phyloP scores from a whole-genome alignment of 2,888 invertebrate genomes.

The Pachliopta kotzebuea region DNA sequence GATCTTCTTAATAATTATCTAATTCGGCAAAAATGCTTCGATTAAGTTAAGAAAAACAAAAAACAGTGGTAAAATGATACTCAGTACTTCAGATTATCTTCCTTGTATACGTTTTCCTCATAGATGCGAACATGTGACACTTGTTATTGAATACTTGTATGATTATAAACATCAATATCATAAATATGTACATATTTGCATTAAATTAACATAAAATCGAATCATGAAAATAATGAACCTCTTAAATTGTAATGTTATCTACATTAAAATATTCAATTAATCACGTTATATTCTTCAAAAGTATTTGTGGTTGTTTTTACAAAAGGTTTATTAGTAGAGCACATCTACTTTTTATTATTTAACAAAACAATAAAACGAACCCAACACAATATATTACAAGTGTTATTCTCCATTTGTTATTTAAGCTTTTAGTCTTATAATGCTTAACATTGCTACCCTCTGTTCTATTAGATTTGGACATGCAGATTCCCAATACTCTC shows the following conservation, averaged over 20 bases:
- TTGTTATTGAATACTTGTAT: constrained; percentile 12
- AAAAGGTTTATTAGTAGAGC: too few relatives aligned
- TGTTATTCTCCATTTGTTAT: too few relatives aligned
- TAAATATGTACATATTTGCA: background rate
- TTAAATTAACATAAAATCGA: background rate
- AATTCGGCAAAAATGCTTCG: background rate
- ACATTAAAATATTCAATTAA: too few relatives aligned
- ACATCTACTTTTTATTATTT: too few relatives aligned
- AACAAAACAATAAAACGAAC: too few relatives aligned
- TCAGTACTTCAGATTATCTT: constrained; percentile 12
- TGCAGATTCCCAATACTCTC: too few relatives aligned
- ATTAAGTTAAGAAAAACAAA: background rate
- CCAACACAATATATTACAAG: too few relatives aligned
- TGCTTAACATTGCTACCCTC: too few relatives aligned
- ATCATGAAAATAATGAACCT: background rate
- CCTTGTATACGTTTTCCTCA: constrained; percentile 19
- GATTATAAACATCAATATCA: background rate
- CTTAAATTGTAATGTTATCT: background rate
- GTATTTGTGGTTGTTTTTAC: background rate
- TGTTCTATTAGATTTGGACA: too few relatives aligned
- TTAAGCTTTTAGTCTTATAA: too few relatives aligned
- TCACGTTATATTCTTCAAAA: background rate
- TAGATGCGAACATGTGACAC: constrained; percentile 16
- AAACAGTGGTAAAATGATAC: background rate
- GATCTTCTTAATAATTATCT: too few relatives aligned